Percentiles rank a stretch among this genome's conserved stretches.
These are phyloP conservation scores for Psilopogon haemacephalus DNA, from an alignment of 2,113 vertebrate species.

Conservation along the genomic window DNA sequence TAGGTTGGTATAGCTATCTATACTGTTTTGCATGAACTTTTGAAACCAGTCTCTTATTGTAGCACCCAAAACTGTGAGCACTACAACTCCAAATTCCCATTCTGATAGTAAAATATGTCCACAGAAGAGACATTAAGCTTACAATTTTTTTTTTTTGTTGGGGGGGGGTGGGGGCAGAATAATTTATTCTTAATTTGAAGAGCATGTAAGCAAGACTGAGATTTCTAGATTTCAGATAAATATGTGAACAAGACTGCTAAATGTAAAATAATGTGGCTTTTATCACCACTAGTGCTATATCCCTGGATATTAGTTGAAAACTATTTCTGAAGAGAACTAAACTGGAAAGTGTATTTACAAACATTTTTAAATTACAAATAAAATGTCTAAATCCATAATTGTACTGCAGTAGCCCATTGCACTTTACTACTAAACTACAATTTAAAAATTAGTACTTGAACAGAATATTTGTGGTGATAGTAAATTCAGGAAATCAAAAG, in stretches of 20 bases:
- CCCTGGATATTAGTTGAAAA: too few relatives aligned
- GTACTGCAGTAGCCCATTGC: too few relatives aligned
- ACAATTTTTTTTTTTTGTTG: background rate
- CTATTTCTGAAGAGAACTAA: too few relatives aligned
- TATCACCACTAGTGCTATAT: too few relatives aligned
- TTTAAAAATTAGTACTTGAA: too few relatives aligned
- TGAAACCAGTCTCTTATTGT: background rate
- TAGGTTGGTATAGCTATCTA: background rate
- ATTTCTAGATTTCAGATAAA: background rate
- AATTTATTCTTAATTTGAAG: background rate
- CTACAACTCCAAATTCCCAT: background rate
- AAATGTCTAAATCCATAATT: too few relatives aligned
- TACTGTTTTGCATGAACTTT: background rate
- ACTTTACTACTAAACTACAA: too few relatives aligned
- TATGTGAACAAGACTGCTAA: too few relatives aligned
- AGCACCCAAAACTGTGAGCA: background rate
- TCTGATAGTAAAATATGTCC: background rate
- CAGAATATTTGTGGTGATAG: too few relatives aligned
- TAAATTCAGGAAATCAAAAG: background rate
- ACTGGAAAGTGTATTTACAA: too few relatives aligned
- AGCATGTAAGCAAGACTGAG: fast-evolving
- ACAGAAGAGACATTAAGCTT: background rate
- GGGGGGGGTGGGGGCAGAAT: background rate
- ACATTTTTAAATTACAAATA: too few relatives aligned
- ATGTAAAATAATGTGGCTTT: too few relatives aligned